phyloP scores from a whole-genome alignment of 2,888 invertebrate genomes.

The Auanema sp. region DNA sequence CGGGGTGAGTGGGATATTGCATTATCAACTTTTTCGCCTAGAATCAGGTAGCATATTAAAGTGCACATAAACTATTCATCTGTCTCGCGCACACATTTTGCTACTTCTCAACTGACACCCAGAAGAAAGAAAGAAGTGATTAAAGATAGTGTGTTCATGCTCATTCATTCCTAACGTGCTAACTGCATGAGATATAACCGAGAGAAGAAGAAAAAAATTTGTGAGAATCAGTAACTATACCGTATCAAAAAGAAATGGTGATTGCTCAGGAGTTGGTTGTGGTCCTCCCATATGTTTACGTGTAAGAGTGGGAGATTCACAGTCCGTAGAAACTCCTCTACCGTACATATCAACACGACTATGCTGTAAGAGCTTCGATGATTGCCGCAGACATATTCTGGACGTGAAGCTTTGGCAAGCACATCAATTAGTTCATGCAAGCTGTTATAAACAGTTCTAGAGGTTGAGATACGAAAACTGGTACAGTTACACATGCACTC shows the following conservation, averaged over 20 bases:
- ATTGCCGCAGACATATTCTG: too few species aligned
- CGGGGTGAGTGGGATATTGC: constrained; percentile 41
- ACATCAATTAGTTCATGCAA: neutral
- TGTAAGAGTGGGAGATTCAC: constrained; percentile 51
- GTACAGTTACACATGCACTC: too few species aligned
- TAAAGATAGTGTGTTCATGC: too few species aligned
- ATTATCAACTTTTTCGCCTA: constrained; percentile 53
- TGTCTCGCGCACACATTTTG: too few species aligned
- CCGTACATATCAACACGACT: constrained; percentile 53
- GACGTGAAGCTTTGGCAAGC: neutral
- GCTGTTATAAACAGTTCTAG: neutral
- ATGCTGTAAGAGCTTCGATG: constrained; percentile 23
- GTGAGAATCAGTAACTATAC: constrained; percentile 22
- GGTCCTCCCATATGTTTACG: constrained; percentile 58
- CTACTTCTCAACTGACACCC: too few species aligned
- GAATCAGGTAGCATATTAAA: neutral
- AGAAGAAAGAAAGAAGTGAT: too few species aligned
- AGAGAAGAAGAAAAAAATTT: neutral
- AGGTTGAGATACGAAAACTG: too few species aligned
- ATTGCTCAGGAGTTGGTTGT: constrained; percentile 57
- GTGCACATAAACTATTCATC: neutral
- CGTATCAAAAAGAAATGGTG: constrained; percentile 61
- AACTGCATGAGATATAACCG: neutral
- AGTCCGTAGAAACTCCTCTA: constrained; percentile 59
- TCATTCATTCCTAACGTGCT: too few species aligned